These are phyloP conservation scores for Arge pagana DNA, from an alignment of 2,888 invertebrate genomes.

Conservation along the genomic window DNA sequence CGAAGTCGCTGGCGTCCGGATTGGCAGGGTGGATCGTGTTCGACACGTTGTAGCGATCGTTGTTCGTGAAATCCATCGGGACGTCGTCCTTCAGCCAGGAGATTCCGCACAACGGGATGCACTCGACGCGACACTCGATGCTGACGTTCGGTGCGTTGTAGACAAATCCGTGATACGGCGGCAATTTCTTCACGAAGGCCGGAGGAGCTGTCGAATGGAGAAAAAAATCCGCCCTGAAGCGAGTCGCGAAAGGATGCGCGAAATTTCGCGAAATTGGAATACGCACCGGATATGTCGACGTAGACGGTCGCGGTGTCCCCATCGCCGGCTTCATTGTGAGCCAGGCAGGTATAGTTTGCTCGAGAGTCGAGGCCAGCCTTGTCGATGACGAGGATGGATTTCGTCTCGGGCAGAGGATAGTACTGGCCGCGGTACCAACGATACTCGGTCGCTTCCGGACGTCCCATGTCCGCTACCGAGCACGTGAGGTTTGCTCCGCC, in stretches of 20 bases:
- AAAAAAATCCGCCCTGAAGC: conserved; percentile 65
- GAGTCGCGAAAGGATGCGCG: conserved; percentile 30
- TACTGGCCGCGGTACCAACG: conserved; percentile 82
- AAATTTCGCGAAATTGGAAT: conserved; percentile 39
- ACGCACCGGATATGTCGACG: conserved; percentile 72
- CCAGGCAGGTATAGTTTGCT: conserved; percentile 88
- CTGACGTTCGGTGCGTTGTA: conserved; percentile 72
- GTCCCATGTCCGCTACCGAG: conserved; percentile 79
- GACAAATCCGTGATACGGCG: conserved; percentile 79
- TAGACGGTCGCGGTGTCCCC: conserved; percentile 70
- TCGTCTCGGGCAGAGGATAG: conserved; percentile 74
- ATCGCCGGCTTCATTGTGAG: conserved; percentile 83
- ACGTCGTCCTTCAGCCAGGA: conserved; percentile 82
- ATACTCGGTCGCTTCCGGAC: conserved; percentile 76
- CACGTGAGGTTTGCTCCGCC: conserved; percentile 83
- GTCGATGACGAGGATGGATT: conserved; percentile 78
- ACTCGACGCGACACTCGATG: conserved; percentile 86
- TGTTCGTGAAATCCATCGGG: conserved; percentile 65
- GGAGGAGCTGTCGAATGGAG: conserved; percentile 76
- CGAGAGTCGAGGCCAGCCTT: conserved; percentile 84
- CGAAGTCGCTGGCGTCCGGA: conserved; percentile 81
- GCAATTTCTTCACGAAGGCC: conserved; percentile 82
- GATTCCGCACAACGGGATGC: conserved; percentile 83
- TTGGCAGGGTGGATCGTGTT: conserved; percentile 74
- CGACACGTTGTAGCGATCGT: conserved; percentile 70